Percentiles rank a stretch among this genome's conserved stretches.
Evolutionary conservation across 2,888 invertebrate species (phyloP).

Genomic region (Coremacera marginata): DNA sequence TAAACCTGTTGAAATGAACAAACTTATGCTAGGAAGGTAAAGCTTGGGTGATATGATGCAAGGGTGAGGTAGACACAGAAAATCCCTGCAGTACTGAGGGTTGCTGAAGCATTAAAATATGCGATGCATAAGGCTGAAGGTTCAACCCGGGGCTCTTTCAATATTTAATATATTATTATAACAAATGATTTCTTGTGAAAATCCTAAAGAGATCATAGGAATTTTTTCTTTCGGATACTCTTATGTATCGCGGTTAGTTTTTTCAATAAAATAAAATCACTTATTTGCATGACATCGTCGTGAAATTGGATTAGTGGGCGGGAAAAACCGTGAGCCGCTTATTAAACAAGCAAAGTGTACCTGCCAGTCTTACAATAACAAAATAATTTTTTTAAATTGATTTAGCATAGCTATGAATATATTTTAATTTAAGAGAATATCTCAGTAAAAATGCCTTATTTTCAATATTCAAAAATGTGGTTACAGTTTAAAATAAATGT

Average conservation of each 20-base stretch:
- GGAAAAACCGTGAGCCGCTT: constrained; percentile 32
- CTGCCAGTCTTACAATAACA: constrained; percentile 38
- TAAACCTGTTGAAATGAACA: constrained; percentile 59
- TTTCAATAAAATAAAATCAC: constrained; percentile 25
- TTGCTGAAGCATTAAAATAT: background rate
- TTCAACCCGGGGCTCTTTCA: constrained; percentile 3
- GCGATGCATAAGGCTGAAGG: background rate
- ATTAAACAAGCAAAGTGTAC: constrained; percentile 44
- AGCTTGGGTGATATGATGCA: background rate
- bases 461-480: no score
- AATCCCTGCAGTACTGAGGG: constrained; percentile 20
- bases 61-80: constrained; percentile 19
- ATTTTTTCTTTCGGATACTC: constrained; percentile 52
- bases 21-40: constrained; percentile 22
- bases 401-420: background rate
- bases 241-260: constrained; percentile 50
- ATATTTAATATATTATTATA: constrained; percentile 24
- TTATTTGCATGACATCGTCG: constrained; percentile 48
- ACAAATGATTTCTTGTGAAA: constrained; percentile 30
- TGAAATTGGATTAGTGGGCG: constrained; percentile 65
- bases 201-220: background rate
- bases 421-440: no score
- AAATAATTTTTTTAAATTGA: constrained; percentile 9
- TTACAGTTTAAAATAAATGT: background rate
- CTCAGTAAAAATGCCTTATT: no score